Base-by-base conservation (phyloP, 2,888 invertebrate genomes). In the Helleia helle region DNA sequence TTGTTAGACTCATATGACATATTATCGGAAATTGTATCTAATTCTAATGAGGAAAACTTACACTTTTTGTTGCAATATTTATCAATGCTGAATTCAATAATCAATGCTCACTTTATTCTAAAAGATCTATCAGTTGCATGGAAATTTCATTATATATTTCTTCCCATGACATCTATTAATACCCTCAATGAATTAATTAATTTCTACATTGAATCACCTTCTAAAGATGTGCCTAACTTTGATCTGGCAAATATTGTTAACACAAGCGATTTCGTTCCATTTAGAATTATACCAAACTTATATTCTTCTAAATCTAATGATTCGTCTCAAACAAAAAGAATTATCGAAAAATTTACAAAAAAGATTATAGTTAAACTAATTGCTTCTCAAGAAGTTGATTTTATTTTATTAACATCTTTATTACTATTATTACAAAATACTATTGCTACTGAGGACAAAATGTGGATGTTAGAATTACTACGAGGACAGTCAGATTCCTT, bases 61-160 rank as follows among this genome's bases (percentile, higher is more conserved):
- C 80, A 83, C 56, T 53, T 59, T 42, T 52, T 79, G 41, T 50
- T 71, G 2, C 64, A 58, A 46, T 59, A 64, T 44, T 52, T 80
- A 44, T 62, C 66, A 15, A 52, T 71, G 39, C 49, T 84, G 25
- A 75, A 71, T 51, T 62, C 71, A 29, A 58, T 84, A 34, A 58
- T 75, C 38, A 73, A 77, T 52, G 56, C 67, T 17, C 70, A 66
- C 48, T 57, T 73, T 27, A 60, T 71, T 40, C 59, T 80, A 13
- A 80, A 75, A 50, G 79, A 83, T 51, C 56, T 83, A 37, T 67
- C 80, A 24, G 58, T 74, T 8, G 69, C 65, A 34, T 84, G 83
- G 83, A 84, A 81, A 51, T 84, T 79, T 47, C 74, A 80, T 46
- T 84, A 84, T 40, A 65, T 84, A 51, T 80, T 67, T 59, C 59